These are phyloP conservation scores for Eulemur albifrons DNA, from an alignment of 2,797 vertebrate genomes.

Conservation along the genomic window DNA sequence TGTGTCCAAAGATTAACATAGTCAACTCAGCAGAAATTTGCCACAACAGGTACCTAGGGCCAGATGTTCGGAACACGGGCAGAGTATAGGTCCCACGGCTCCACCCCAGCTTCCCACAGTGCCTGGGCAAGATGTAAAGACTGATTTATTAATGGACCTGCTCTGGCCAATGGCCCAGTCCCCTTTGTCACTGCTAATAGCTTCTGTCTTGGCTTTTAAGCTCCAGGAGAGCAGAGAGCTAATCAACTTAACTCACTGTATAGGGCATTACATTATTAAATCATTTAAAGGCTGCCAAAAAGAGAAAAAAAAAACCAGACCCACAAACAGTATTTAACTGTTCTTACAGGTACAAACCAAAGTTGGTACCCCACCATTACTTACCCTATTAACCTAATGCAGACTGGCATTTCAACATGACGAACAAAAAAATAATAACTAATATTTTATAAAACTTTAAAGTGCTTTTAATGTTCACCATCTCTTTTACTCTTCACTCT, in stretches of 20 bases:
- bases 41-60: neutral
- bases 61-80: neutral
- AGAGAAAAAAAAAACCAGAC: neutral
- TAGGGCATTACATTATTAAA: conserved; percentile 1
- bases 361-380: neutral
- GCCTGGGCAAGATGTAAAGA: conserved; percentile 22
- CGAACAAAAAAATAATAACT: neutral
- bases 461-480: neutral
- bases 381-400: neutral
- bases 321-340: neutral
- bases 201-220: conserved; percentile 46
- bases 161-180: conserved; percentile 14
- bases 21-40: conserved; percentile 28
- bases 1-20: conserved; percentile 1
- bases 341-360: conserved; percentile 20
- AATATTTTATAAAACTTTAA: neutral
- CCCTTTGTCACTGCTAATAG: conserved; percentile 43
- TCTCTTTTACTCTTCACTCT: neutral
- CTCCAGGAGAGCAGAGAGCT: conserved; percentile 27
- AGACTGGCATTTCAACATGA: neutral
- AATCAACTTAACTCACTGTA: conserved; percentile 38
- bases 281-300: neutral
- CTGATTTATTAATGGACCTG: conserved; percentile 34
- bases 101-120: conserved; percentile 36
- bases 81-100: neutral